phyloP scores from a whole-genome alignment of 37 sponge, comb jelly and placozoan species.

The Chondrosia reniformis region DNA sequence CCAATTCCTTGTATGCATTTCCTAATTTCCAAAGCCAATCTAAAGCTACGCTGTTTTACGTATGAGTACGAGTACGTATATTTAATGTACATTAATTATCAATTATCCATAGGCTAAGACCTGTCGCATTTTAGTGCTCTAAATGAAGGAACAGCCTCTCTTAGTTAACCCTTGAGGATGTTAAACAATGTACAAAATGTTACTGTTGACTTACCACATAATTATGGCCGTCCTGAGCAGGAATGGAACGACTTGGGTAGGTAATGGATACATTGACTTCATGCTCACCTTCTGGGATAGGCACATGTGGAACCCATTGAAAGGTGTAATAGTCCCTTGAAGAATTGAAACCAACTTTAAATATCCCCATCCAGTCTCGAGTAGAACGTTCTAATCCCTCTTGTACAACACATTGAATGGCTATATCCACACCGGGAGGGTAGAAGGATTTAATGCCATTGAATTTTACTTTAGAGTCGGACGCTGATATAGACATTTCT shows the following conservation, averaged over 20 bases:
- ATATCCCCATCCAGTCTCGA: slow-evolving; percentile 84
- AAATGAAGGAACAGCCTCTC: too few relatives aligned
- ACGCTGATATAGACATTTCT: too few relatives aligned
- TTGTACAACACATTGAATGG: background rate
- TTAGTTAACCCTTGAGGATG: too few relatives aligned
- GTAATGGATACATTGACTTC: slow-evolving; percentile 25
- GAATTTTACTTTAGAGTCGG: slow-evolving; percentile 26
- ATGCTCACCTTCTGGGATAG: background rate
- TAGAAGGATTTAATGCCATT: slow-evolving; percentile 24
- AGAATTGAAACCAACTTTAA: slow-evolving; percentile 76
- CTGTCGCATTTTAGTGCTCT: too few relatives aligned
- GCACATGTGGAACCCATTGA: slow-evolving; percentile 58
- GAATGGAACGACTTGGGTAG: slow-evolving; percentile 55
- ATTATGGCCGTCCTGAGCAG: slow-evolving; percentile 60
- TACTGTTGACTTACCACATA: slow-evolving; percentile 44
- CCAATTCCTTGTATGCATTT: too few relatives aligned
- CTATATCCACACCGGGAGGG: slow-evolving; percentile 34
- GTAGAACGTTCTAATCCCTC: slow-evolving; percentile 4
- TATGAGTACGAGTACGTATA: too few relatives aligned
- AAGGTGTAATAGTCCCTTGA: slow-evolving; percentile 84
- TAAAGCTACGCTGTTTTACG: too few relatives aligned
- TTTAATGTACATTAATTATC: too few relatives aligned
- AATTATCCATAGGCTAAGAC: slow-evolving; percentile 41
- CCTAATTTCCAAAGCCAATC: too few relatives aligned
- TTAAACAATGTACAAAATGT: too few relatives aligned